Base-by-base conservation (phyloP, 2,113 vertebrate species). In the Hirundichthys speculiger region DNA sequence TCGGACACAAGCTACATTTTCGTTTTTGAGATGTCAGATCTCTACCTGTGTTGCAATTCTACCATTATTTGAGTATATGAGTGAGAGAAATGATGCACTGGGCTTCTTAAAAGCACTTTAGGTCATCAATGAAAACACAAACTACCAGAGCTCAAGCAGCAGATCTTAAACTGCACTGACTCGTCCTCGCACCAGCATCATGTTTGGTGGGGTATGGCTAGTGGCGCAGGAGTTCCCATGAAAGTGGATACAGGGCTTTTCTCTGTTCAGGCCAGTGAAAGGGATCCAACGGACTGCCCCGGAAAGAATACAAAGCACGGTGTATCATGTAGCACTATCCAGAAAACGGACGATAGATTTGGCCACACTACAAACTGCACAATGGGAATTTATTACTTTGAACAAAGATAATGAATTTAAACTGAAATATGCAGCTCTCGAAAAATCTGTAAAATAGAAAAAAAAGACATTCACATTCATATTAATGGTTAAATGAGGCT, bases 201-300 rank as follows among this genome's bases (percentile, higher is more conserved):
- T 75, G 72, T 65, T 57, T 38, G 14, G 46, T 48, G 62, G 47
- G 64, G 59, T 55, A 47, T 69, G 73, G 77, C 73, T 81, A 40
- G 67, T 56, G 59, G 34, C 52, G 47, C 57, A 51, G 67, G 42
- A 81, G 82, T 87, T 89, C 86, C 87, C 85, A 87, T 88, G 90
- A 90, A 91, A 92, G 83, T 46, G 75, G 84, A 92, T 90, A 87
- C 69, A 65, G 57, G 71, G 65, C 74, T 80, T 90, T 90, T 90
- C 80, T 88, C 67, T 61, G 65, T 50, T 68, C 61, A 74, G 62
- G 50, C 60, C 69, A 73, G 55, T 89, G 75, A 88, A 87, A 89
- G 62, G 34, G 66, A 76, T 75, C 75, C 62, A 69, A 51, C 50
- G 38, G 64, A 69, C 73, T 38, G 56, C 30, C 53, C 20, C 38